Conservation (phyloP, 2,888 invertebrate genomes). For the Sinentomon sp. region DNA sequence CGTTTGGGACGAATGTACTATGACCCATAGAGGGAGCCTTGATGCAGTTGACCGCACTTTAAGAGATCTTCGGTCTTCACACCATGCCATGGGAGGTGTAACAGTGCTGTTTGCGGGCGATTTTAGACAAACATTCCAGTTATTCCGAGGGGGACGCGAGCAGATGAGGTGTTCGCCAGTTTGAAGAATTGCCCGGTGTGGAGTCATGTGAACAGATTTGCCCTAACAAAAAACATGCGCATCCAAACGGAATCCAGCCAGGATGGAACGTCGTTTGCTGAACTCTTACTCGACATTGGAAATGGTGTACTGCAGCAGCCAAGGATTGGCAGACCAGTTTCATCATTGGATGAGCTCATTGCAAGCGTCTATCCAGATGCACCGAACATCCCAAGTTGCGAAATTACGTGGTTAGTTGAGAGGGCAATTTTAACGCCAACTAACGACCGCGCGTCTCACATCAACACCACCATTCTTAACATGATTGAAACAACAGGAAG, state of each 20-base stretch:
- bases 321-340: not conserved
- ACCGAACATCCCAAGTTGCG: too few relatives aligned
- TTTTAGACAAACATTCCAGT: constrained; percentile 15
- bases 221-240: constrained; percentile 11
- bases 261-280: too few relatives aligned
- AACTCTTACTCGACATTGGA: constrained; percentile 9
- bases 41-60: constrained; percentile 19
- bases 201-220: constrained; percentile 9
- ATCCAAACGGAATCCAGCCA: too few relatives aligned
- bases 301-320: too few relatives aligned
- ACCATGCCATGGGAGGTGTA: constrained; percentile 8
- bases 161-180: constrained; percentile 12
- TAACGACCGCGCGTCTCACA: constrained; percentile 11
- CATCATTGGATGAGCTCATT: constrained; percentile 4
- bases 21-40: constrained; percentile 19
- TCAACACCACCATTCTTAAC: too few relatives aligned
- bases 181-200: constrained; percentile 13
- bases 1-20: constrained; percentile 22
- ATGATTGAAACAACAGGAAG: too few relatives aligned
- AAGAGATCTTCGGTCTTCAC: constrained; percentile 11
- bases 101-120: constrained; percentile 15
- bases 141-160: constrained; percentile 9
- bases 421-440: constrained; percentile 14
- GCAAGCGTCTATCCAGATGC: constrained; percentile 7
- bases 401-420: constrained; percentile 12